A percentile compares a stretch with the other conserved stretches of the same genome.
phyloP scores from a whole-genome alignment of 1,140 invertebrate genomes.

The Alviniconcha marisindica region DNA sequence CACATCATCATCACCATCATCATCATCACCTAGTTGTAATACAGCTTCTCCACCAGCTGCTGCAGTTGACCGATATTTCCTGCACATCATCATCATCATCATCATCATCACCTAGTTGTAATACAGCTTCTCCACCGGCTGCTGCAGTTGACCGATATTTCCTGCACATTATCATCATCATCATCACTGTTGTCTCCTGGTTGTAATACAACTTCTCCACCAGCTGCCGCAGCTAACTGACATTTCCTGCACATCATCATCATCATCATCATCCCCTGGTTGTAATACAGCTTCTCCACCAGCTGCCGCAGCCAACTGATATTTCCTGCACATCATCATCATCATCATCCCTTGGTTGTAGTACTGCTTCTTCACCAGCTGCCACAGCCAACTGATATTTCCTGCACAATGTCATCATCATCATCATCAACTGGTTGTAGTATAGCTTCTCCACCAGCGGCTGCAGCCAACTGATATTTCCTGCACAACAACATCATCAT shows the following conservation, averaged over 20 bases:
- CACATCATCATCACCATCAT: neutral
- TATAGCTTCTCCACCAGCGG: conserved; percentile 49
- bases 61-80: conserved; percentile 53
- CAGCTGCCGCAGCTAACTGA: conserved; percentile 49
- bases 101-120: conserved; percentile 48
- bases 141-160: conserved; percentile 48
- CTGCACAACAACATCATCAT: conserved; percentile 37
- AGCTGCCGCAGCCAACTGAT: conserved; percentile 50
- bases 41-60: conserved; percentile 49
- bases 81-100: conserved; percentile 32
- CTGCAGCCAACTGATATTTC: conserved; percentile 50
- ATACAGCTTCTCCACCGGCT: conserved; percentile 49
- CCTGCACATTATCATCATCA: conserved; percentile 41
- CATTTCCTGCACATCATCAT: conserved; percentile 46
- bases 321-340: conserved; percentile 45
- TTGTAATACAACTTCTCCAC: conserved; percentile 52
- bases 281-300: conserved; percentile 50
- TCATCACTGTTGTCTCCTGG: conserved; percentile 1
- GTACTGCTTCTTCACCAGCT: conserved; percentile 49
- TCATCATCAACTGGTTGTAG: conserved; percentile 50
- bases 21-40: conserved; percentile 41
- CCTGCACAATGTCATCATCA: conserved; percentile 42
- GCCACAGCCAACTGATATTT: conserved; percentile 49
- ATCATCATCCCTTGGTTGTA: conserved; percentile 39
- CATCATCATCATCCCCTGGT: conserved; percentile 20